Conservation (phyloP, 2,888 invertebrate genomes). For the Eupithecia subumbrata region DNA sequence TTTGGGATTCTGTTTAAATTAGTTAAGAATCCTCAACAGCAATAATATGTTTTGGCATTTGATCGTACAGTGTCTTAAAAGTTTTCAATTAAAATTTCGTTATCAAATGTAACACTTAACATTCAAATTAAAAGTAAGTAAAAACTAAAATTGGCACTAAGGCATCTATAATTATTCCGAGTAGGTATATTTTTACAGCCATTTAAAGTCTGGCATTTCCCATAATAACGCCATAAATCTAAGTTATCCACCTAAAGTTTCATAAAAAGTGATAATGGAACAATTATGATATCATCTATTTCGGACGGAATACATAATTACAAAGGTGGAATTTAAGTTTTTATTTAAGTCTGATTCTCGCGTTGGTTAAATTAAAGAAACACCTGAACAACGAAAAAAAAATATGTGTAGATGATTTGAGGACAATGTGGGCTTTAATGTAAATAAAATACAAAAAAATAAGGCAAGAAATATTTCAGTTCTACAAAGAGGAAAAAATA, state of each 20-base stretch:
- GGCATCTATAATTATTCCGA: background rate
- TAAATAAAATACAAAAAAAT: background rate
- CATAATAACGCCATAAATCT: slow-evolving; percentile 31
- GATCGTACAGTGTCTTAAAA: background rate
- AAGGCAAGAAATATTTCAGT: background rate
- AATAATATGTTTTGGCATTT: background rate
- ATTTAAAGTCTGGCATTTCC: slow-evolving; percentile 25
- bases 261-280: slow-evolving; percentile 23
- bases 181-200: background rate
- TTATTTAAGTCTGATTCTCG: background rate
- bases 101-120: background rate
- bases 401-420: background rate
- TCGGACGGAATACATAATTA: slow-evolving; percentile 7
- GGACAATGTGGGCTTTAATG: background rate
- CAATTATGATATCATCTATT: slow-evolving; percentile 19
- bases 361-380: background rate
- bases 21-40: background rate
- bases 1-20: background rate
- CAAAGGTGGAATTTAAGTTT: background rate
- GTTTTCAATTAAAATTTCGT: background rate
- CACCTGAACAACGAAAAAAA: background rate
- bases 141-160: background rate
- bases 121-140: background rate
- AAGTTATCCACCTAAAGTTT: background rate
- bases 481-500: background rate